Base-by-base conservation (phyloP, 2,797 vertebrate species). In the Myotis daubentonii region DNA sequence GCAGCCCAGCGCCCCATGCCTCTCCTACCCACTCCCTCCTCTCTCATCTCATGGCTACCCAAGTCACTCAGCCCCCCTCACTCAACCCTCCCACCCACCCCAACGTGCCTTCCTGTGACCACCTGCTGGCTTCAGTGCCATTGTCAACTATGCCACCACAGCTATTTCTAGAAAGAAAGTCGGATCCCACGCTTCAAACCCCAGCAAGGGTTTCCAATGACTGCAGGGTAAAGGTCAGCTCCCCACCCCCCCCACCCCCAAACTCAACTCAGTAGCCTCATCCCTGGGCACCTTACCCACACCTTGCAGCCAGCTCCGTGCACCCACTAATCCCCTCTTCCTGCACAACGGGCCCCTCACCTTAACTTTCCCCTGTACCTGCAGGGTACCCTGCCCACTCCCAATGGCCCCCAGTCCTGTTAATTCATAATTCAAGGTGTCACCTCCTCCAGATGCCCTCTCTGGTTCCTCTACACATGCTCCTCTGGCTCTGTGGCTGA, bases 131-230 rank as follows among this genome's bases (percentile, higher is more conserved):
- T 78, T 72, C 47, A 10, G 10, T 23, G 68, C 28, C 53, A 5
- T 19, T 23, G 51, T 91, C 83, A 84, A 30, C 53, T 16, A 28
- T 41, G 74, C 20, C 25, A 25, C n/a, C 38, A 53, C 1, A 49
- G n/a, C 55, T 80, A 25, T 53, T 89, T 93, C 80, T 83, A 83
- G 65, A 76, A 91, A 87, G 90, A 88, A 87, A 79, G 72, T 53
- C 47, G n/a, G 33, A 66, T 19, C 55, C 71, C 36, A 33, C 6
- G 70, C 87, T 70, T 65, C 17, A 5, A 85, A 44, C 11, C 16
- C 47, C 53, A 33, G 38, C 84, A 19, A n/a, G 1, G 20, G 41
- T 38, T 94, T 74, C 70, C 86, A 66, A 6, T 28, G 72, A 78
- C 25, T 1, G 0, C 15, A 62, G 86, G 41, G 57, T 76, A 44